Conservation (phyloP, 2,888 invertebrate genomes). For the Oeneis ivallda region DNA sequence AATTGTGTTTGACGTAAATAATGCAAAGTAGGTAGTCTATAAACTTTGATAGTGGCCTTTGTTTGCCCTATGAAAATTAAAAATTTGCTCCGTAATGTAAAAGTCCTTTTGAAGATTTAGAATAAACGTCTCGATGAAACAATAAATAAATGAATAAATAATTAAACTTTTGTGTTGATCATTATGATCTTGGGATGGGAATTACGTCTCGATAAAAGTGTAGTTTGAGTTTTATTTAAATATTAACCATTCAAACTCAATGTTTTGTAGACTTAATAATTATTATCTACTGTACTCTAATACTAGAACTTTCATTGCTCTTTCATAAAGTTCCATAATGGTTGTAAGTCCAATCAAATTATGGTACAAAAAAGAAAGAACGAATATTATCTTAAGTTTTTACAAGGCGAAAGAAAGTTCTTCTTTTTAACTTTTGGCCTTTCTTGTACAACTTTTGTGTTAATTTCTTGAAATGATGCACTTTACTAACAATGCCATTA, state of each 20-base stretch:
- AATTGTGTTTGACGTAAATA: not conserved
- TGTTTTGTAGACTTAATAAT: too few species aligned
- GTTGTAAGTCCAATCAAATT: not conserved
- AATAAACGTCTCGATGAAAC: constrained; percentile 1
- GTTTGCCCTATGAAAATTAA: constrained; percentile 5
- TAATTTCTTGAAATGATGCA: not conserved
- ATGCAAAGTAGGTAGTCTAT: constrained; percentile 5
- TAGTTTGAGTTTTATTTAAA: too few species aligned
- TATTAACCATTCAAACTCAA: too few species aligned
- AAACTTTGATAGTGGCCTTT: constrained; percentile 10
- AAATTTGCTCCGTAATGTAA: not conserved
- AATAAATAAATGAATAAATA: not conserved
- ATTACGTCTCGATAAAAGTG: too few species aligned
- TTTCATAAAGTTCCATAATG: not conserved
- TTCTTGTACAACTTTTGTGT: not conserved
- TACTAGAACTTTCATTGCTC: constrained; percentile 1
- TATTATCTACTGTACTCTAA: too few species aligned
- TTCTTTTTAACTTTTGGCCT: not conserved
- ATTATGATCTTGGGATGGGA: not conserved
- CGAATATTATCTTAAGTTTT: constrained; percentile 5
- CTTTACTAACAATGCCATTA: too few species aligned
- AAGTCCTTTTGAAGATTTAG: not conserved
- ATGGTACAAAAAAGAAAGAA: constrained; percentile 1
- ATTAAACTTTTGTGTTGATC: not conserved
- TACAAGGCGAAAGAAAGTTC: constrained; percentile 3